Base-by-base conservation (phyloP, 2,888 invertebrate genomes). In the Nezara viridula region DNA sequence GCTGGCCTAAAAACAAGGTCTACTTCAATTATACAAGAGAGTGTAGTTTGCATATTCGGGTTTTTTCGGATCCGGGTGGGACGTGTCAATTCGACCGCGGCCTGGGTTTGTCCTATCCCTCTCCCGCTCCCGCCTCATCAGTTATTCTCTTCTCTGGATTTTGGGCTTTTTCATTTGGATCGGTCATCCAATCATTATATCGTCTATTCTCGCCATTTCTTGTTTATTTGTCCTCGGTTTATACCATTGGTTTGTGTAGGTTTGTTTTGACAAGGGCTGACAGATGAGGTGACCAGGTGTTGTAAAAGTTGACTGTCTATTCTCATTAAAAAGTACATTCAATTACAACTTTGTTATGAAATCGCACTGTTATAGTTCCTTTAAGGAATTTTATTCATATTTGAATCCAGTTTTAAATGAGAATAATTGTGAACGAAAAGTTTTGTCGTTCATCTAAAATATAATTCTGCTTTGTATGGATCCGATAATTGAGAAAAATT, bases 1-100 rank as follows among this genome's bases (percentile, higher is more conserved):
- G 66, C 87, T 87, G 87, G 89, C 81, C 81, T 85, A 88, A 89
- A 89, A 85, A 89, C 87, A 88, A 81, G 89, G 88, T 66, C 88
- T 73, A 88, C 88, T 88, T 66, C 88, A 88, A 88, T 88, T 88
- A 88, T 88, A 88, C 88, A 88, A 73, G 88, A 40, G 88, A 47
- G 44, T 66, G 88, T 88, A 55, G 88, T 88, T 88, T 73, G 88
- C 88, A 88, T 88, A 88, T 88, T 73, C 88, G 60, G 47, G 73
- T 55, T 66, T 88, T 81, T 81, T 81, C 44, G 21, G 81, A 81
- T 81, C 81, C 44, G 81, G 81, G 12, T n/a, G 19, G 81, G 81
- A 81, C 81, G 81, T 81, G 81, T 81, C 81, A 81, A 81, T 81
- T n/a, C 81, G 81, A 47, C 81, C 81, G 81, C 81, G 9, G 44